phyloP scores from a whole-genome alignment of 2,888 invertebrate species.

The Synergus laeviventris region DNA sequence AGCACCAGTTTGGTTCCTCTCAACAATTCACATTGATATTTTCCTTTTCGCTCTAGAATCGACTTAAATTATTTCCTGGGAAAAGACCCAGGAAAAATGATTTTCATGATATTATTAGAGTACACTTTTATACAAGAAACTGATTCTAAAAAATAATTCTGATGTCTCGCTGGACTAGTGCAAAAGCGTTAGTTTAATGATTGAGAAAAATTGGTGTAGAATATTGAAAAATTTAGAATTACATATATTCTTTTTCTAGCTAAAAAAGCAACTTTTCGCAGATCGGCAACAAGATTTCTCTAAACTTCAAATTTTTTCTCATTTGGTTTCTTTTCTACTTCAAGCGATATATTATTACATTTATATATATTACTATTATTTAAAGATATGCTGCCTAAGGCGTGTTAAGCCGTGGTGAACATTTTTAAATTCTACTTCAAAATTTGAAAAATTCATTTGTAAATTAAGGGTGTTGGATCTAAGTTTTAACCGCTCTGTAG shows the following conservation, averaged over 20 bases:
- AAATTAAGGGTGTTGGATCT: no score
- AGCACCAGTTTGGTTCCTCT: constrained; percentile 13
- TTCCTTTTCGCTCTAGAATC: neutral
- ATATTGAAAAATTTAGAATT: neutral
- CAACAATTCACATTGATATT: constrained; percentile 3
- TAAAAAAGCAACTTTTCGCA: neutral
- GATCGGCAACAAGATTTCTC: neutral
- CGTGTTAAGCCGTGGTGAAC: constrained; percentile 49
- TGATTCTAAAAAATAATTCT: neutral
- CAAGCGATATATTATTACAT: constrained; percentile 6
- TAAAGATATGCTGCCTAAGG: constrained; percentile 54
- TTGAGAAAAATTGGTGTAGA: neutral
- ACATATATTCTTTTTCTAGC: neutral
- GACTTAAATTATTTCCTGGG: neutral
- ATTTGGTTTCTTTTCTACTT: neutral
- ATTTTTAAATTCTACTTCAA: constrained; percentile 26
- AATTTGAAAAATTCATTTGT: neutral
- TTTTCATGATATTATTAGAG: neutral
- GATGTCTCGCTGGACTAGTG: neutral
- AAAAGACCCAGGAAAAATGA: neutral
- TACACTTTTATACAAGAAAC: neutral
- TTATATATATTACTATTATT: constrained; percentile 39
- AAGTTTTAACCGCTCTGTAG: no score
- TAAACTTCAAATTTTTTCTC: neutral
- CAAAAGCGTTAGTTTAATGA: neutral